Percentiles rank a stretch among this genome's conserved stretches.
These are phyloP conservation scores for Cisticola juncidis DNA, from an alignment of 2,113 vertebrate genomes.

Conservation along the genomic window DNA sequence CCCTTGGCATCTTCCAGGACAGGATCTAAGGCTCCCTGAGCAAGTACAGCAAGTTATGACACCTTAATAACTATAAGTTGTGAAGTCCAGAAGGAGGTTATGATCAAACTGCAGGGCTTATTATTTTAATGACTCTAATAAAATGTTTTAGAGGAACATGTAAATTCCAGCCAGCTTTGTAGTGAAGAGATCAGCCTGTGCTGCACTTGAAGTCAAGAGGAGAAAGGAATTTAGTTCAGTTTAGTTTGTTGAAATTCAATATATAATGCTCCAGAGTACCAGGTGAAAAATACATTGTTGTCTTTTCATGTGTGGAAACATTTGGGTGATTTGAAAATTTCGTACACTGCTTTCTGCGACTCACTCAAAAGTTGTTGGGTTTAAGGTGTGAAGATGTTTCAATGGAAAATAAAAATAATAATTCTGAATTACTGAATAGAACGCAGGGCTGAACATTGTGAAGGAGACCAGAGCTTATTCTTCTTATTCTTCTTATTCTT, in stretches of 20 bases:
- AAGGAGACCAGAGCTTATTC: background rate
- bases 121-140: conserved; percentile 15
- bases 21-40: background rate
- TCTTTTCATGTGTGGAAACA: background rate
- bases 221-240: background rate
- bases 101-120: background rate
- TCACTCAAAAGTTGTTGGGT: background rate
- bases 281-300: background rate
- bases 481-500: background rate
- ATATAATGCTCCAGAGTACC: background rate
- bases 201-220: background rate
- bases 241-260: background rate
- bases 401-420: background rate
- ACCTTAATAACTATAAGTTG: conserved; percentile 2
- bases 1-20: background rate
- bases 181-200: background rate
- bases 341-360: fast-evolving
- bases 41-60: background rate
- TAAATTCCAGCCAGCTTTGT: background rate
- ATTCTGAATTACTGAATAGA: background rate
- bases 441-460: background rate
- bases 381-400: background rate
- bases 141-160: background rate
- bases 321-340: background rate
- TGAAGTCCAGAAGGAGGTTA: conserved; percentile 6